These are phyloP conservation scores for Bemisia tabaci DNA, from an alignment of 1,140 invertebrate species.

Conservation along the genomic window DNA sequence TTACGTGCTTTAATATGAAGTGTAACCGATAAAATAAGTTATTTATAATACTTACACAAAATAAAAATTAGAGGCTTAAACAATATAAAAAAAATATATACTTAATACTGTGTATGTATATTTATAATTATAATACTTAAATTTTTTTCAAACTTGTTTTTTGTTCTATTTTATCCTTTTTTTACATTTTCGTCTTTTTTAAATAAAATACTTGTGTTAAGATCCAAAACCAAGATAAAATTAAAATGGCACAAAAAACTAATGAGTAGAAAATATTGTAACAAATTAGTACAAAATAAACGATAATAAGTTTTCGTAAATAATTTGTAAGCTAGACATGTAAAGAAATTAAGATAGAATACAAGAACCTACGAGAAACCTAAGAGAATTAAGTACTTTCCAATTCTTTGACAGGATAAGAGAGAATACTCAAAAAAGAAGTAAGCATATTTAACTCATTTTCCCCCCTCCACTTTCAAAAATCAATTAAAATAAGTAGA, in stretches of 20 bases:
- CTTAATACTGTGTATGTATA: neutral
- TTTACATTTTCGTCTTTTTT: neutral
- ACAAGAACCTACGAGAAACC: neutral
- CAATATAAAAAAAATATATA: slow-evolving; percentile 1
- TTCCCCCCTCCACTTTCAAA: no score
- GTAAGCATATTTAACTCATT: no score
- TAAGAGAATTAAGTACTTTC: neutral
- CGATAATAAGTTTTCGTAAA: neutral
- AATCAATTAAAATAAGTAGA: no score
- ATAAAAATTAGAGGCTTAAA: neutral
- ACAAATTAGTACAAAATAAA: neutral
- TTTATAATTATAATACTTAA: slow-evolving; percentile 1
- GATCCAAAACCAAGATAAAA: neutral
- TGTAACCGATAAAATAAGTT: neutral
- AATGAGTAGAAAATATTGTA: neutral
- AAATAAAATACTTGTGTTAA: neutral
- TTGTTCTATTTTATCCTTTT: neutral
- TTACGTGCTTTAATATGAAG: neutral
- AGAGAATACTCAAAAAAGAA: no score
- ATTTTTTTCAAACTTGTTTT: neutral
- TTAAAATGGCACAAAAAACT: neutral
- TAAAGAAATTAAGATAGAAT: neutral
- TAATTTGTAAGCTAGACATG: neutral
- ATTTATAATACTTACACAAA: neutral
- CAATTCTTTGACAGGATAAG: no score